Evolutionary conservation across 2,797 vertebrate species (phyloP), one percentile per base, ranked within the genome.

Genomic region (Buceros bicornis): DNA sequence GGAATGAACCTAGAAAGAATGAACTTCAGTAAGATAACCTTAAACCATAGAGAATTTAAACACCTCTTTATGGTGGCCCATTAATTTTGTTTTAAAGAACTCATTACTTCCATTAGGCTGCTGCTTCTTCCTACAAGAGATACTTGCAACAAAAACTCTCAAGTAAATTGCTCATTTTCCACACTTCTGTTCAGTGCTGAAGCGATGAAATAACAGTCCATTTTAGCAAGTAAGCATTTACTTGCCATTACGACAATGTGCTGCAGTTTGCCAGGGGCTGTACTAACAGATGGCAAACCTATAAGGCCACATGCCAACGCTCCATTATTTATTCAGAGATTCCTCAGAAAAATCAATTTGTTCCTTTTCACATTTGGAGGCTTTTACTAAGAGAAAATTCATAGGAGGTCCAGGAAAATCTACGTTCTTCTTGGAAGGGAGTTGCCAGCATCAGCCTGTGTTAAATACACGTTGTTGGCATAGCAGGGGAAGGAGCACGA

Each of bases 71-170:
- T 43, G 16, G 22, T 33, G 37, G 19, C 5, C 51, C 29, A 42
- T 73, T 76, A 54, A 54, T 82, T 92, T 84, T 85, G 31, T 72
- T 89, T 31, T 76, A 66, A 93, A 76, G 60, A 85, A 91, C 10
- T 42, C 48, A n/a, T 35, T 76, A 56, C 31, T 76, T 94, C 37
- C 76, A 69, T 62, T 66, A 70, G 31, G 48, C 25, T 45, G 43
- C 48, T 66, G 37, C 37, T 60, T 82, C 50, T 79, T 45, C 35
- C 28, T 47, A 31, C 5, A 2, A 28, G 11, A 86, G 33, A 77
- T 29, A 25, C 10, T 62, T 3, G 0, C 57, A 65, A 78, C 24
- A 81, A 80, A 91, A 91, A 17, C 20, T 29, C 81, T 33, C 40
- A 35, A 56, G 45, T 47, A 67, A 47, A 74, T 48, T 62, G n/a